Conservation (phyloP, 2,797 vertebrate species). For the Notoglanidium macrostoma region DNA sequence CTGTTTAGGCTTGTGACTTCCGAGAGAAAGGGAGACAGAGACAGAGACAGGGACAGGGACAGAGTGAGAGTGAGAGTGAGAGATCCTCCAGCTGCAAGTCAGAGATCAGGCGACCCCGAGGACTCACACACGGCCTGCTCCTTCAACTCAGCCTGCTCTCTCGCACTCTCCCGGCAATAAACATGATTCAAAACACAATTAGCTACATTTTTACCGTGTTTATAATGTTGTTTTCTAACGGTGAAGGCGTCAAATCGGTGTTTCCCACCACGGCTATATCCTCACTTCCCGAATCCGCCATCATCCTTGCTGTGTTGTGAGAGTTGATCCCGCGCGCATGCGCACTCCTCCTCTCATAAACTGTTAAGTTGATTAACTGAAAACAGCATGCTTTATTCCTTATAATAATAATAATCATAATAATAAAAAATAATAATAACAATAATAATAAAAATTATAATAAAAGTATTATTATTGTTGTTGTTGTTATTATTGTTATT, state of each 20-base stretch:
- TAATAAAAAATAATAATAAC: not conserved
- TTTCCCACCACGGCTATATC: conserved; percentile 76
- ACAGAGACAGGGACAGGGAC: not conserved
- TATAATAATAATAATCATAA: not conserved
- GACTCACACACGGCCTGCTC: conserved; percentile 17
- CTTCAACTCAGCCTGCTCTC: no score
- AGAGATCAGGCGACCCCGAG: conserved; percentile 22
- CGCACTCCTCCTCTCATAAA: conserved; percentile 27
- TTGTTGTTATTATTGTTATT: not conserved
- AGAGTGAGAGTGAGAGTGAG: not conserved
- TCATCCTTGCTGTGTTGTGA: conserved; percentile 54
- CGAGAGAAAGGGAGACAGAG: not conserved
- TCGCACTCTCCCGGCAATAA: not conserved
- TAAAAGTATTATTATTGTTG: no score
- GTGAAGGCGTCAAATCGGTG: conserved; percentile 72
- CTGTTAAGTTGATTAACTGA: not conserved
- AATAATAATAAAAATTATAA: no score
- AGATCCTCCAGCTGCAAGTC: conserved; percentile 9
- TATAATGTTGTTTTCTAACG: conserved; percentile 75
- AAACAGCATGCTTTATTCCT: not conserved
- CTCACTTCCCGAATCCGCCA: conserved; percentile 73
- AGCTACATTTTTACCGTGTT: conserved; percentile 68
- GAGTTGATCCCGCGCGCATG: conserved; percentile 31
- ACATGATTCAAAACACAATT: not conserved
- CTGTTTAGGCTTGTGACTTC: no score